Evolutionary conservation across 1,140 invertebrate species (phyloP), one percentile per base, ranked within the genome.

Genomic region (Heterodera carotae): DNA sequence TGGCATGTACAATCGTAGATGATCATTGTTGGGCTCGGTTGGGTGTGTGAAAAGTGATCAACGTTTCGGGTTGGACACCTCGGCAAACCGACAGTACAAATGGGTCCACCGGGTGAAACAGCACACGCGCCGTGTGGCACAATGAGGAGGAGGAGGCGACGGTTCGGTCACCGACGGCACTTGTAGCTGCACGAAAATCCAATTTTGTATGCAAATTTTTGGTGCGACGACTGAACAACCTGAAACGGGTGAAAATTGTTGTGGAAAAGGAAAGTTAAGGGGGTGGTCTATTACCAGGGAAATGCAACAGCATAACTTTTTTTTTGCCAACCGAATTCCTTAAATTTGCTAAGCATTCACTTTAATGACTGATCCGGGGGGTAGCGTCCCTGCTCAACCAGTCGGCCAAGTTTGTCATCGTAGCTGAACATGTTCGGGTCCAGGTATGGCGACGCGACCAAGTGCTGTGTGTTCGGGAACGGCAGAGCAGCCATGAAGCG

Each of bases 391-490:
- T 56, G 53, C 36, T 79, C 78, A 25, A 79, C 76, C 12, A 70
- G 31, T 27, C 18, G 29, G n/a, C 60, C 25, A 2, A 31, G 22
- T 33, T 76, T 43, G 8, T 83, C 83, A 43, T 83, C 82, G 34
- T 71, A 59, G 66, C 53, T 84, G 69, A 83, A 83, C 36, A 75
- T 15, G 18, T 82, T 18, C 12, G 82, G 79, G 36, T 83, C 82
- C 27, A 83, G 64, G 53, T 86, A 83, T 34, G 83, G 82, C 0
- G 82, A 78, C 12, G 75, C 36, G 48, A 84, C 62, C 10, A 73
- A 43, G 43, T 69, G 48, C 31, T 67, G 56, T 0, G 56, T 75
- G 56, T 53, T 62, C 22, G 73, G 29, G 36, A 31, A 84, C 0
- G 81, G 81, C 29, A 82, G 73, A 33, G 31, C 48, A 33, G 48